Evolutionary conservation across 2,797 vertebrate species (phyloP), one percentile per base, ranked within the genome.

Genomic region (Liparis tanakae): DNA sequence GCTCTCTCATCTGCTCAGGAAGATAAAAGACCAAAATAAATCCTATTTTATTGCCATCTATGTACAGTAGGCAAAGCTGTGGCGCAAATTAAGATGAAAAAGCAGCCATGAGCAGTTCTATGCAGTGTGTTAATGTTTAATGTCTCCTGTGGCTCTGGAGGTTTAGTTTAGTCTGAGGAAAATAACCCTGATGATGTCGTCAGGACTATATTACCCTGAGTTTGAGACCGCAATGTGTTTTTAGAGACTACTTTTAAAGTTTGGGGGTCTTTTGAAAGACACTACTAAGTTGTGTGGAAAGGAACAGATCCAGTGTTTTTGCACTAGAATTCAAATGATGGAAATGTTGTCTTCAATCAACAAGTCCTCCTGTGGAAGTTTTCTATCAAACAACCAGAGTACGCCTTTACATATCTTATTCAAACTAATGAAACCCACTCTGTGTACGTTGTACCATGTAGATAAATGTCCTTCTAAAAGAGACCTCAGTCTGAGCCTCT

Each of bases 111-210:
- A 51, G n/a, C 50, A 55, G 55, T 33, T 14, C 44, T 33, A 20
- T 13, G 59, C 60, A 60, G 22, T 12, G 17, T 55, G 14, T 41
- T 22, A 39, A 48, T 76, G 20, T 54, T 55, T 48, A 0, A 53
- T 59, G 9, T 33, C 14, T 48, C 18, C 12, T 20, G 67, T 37
- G 13, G 63, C 33, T 9, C 17, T 39, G 18, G 6, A 34, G 20
- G 50, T 72, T 62, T 61, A 56, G 51, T 51, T 25, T 56, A 50
- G 68, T 39, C 55, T 64, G 20, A 56, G 13, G 13, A 72, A 51
- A 64, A 63, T 18, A 46, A 44, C 10, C 20, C 10, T 5, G 6
- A n/a, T 65, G 15, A 70, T 33, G 51, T 57, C 25, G 62, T 33
- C 39, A 55, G 30, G 37, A 30, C 61, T 39, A 59, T 66, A 6